These are phyloP conservation scores for Lasaia peninsularis DNA, from an alignment of 1,140 invertebrate genomes.

Conservation along the genomic window DNA sequence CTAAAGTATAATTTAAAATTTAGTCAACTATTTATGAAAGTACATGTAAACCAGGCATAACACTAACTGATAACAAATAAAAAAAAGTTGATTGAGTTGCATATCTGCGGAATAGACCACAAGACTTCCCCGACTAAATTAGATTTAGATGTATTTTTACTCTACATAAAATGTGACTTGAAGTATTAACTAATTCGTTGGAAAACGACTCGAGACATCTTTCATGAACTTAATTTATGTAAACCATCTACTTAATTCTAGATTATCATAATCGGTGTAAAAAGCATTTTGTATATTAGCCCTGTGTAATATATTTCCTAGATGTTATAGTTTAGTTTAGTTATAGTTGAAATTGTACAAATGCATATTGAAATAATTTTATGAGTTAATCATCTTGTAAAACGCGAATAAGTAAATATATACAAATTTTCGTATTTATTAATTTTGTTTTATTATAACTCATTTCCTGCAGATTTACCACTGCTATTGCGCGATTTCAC, in stretches of 20 bases:
- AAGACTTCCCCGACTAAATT: neutral
- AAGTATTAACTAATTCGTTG: constrained; percentile 1
- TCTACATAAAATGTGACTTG: neutral
- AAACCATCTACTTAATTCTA: constrained; percentile 11
- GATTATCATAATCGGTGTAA: constrained; percentile 52
- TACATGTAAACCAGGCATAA: too few species aligned
- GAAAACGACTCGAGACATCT: neutral
- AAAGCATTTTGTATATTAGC: constrained; percentile 73
- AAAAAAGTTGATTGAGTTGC: too few species aligned
- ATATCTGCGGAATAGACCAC: neutral
- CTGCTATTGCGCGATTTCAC: neutral
- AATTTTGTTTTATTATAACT: constrained; percentile 32
- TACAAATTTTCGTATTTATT: constrained; percentile 73
- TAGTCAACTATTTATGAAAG: too few species aligned
- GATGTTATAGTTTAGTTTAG: constrained; percentile 67
- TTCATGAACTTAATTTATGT: constrained; percentile 29
- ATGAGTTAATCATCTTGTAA: constrained; percentile 74
- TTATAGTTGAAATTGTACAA: constrained; percentile 74
- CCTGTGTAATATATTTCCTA: constrained; percentile 69
- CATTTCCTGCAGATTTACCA: neutral
- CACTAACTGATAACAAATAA: too few species aligned
- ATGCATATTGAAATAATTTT: constrained; percentile 71
- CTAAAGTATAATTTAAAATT: too few species aligned
- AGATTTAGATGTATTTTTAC: neutral
- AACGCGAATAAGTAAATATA: constrained; percentile 73